phyloP scores from a whole-genome alignment of 2,797 vertebrate genomes.

The Brachyrhaphis roseni region DNA sequence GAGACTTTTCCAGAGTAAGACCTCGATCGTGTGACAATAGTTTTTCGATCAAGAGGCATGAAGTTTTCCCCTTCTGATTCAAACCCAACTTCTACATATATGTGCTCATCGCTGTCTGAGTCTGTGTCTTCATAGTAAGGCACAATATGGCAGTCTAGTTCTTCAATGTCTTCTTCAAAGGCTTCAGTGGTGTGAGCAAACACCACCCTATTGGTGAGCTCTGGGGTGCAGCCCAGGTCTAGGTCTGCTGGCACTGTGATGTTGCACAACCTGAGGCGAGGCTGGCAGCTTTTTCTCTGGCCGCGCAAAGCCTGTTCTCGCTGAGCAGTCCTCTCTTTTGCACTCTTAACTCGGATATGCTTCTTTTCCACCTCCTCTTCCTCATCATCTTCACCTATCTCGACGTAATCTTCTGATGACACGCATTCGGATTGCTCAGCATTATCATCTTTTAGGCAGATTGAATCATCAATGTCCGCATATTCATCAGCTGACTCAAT shows the following conservation, averaged over 20 bases:
- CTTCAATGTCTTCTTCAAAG: slow-evolving; percentile 86
- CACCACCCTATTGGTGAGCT: slow-evolving; percentile 83
- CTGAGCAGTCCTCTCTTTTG: slow-evolving; percentile 75
- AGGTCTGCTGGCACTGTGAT: slow-evolving; percentile 83
- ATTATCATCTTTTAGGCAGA: slow-evolving; percentile 63
- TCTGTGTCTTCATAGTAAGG: slow-evolving; percentile 84
- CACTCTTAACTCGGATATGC: slow-evolving; percentile 72
- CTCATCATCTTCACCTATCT: slow-evolving; percentile 83
- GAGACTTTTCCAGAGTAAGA: slow-evolving; percentile 94
- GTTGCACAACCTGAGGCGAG: slow-evolving; percentile 83
- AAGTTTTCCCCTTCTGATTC: slow-evolving; percentile 85
- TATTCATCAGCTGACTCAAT: slow-evolving; percentile 78
- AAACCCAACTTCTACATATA: slow-evolving; percentile 85
- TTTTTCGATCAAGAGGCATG: slow-evolving; percentile 85
- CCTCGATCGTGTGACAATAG: slow-evolving; percentile 86
- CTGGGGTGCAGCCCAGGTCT: slow-evolving; percentile 79
- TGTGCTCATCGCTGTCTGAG: slow-evolving; percentile 84
- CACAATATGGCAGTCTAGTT: slow-evolving; percentile 86
- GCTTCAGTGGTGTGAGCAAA: slow-evolving; percentile 85
- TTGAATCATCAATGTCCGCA: slow-evolving; percentile 78
- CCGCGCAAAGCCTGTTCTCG: slow-evolving; percentile 67
- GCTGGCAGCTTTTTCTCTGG: slow-evolving; percentile 81
- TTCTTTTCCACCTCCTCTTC: slow-evolving; percentile 77
- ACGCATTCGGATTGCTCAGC: slow-evolving; percentile 70
- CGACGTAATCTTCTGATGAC: slow-evolving; percentile 84